Base-by-base conservation (phyloP, 2,888 invertebrate genomes). In the Tachina grossa region DNA sequence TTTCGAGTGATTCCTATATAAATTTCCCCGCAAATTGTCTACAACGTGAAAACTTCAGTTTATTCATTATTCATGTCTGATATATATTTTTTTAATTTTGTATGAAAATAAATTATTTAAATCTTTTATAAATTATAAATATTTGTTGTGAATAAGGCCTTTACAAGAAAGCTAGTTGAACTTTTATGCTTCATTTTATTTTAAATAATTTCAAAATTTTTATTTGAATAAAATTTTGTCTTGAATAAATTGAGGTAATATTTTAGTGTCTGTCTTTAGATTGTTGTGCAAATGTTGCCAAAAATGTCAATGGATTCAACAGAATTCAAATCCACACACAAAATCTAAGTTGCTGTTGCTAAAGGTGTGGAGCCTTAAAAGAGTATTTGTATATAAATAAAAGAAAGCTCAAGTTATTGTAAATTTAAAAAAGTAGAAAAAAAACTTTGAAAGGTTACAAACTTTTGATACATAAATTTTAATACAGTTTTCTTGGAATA, bases 301-400 rank as follows among this genome's bases (percentile, higher is more conserved):
- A 74, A 81, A 81, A 74, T 74, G 74, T 68, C 74, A 68, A 43
- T 43, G 57, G 61, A 9, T 71, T 31, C 39, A 53, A 61, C 31
- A 31, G 57, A 53, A 9, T 71, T 31, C 39, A 53, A 61, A 16
- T 69, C 11, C 22, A 61, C 1, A 65, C 22, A 63, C 31, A 16
- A 47, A 2, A 53, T 8, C 16, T 11, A 22, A 53, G 63, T 14
- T 72, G 47, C 66, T 51, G 59, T n/a, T 39, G 11, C 19, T 39
- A 39, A 68, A 81, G 74, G 80, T 80, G 80, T 57, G 80, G 72
- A 51, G 65, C 53, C 72, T 41, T 41, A 10, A 43, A 66, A 71
- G 6, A 31, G 5, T 31, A 31, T 31, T 31, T 31, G 31, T 51
- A 19, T 47, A 71, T 47, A 2, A 6, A 1, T 41, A 2, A 31